Evolutionary conservation across 2,888 invertebrate species (phyloP).

Genomic region (Protophormia terraenovae): DNA sequence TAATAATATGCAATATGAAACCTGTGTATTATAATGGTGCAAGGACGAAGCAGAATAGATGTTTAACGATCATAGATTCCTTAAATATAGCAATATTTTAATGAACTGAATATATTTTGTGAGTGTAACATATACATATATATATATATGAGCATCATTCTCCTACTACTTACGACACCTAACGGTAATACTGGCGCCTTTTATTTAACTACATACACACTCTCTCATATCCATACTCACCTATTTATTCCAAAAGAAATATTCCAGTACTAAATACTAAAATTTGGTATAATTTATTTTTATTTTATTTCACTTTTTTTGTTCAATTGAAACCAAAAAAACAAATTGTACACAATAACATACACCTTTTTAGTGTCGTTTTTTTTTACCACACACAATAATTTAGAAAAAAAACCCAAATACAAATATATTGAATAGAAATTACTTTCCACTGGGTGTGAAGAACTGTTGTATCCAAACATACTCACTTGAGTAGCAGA

Average conservation of each 20-base stretch:
- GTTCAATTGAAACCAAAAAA: background rate
- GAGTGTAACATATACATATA: background rate
- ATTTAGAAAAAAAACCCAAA: constrained; percentile 6
- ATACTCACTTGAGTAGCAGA: background rate
- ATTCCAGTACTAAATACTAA: background rate
- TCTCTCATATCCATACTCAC: too few relatives aligned
- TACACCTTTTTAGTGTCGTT: constrained; percentile 52
- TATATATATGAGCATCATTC: background rate
- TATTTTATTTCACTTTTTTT: background rate
- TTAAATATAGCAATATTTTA: too few relatives aligned
- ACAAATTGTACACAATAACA: background rate
- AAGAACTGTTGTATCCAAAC: constrained; percentile 24
- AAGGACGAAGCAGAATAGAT: too few relatives aligned
- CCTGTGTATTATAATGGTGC: too few relatives aligned
- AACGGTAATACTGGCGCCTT: background rate
- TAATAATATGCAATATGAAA: too few relatives aligned
- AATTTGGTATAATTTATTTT: background rate
- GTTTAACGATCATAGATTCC: too few relatives aligned
- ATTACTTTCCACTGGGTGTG: constrained; percentile 1
- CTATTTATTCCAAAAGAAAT: background rate
- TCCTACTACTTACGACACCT: background rate
- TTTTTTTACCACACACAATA: constrained; percentile 35
- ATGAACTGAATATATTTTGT: background rate
- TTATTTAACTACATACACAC: background rate
- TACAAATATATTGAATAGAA: constrained; percentile 19